These are phyloP conservation scores for Gyrodactylus salaris DNA, from an alignment of 1,140 invertebrate genomes.

Conservation along the genomic window DNA sequence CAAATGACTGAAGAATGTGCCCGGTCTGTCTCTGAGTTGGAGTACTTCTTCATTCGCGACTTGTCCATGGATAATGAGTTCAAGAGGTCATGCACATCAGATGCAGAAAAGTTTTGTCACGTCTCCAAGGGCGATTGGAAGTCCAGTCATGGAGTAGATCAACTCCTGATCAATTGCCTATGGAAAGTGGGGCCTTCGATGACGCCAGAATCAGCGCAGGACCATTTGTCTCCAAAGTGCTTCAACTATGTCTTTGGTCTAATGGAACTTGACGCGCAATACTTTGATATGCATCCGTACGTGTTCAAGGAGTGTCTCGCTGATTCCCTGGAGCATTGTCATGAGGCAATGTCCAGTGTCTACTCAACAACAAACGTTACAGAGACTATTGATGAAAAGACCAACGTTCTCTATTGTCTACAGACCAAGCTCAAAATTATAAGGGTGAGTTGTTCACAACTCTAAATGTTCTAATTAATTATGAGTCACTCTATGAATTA, in stretches of 20 bases:
- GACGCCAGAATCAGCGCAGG: background rate
- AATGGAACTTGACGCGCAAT: background rate
- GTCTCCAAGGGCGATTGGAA: background rate
- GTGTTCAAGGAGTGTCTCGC: background rate
- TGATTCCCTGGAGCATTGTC: background rate
- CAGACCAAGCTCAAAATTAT: background rate
- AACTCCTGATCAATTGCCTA: background rate
- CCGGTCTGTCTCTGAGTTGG: slow-evolving; percentile 42
- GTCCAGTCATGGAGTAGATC: background rate
- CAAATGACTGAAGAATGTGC: slow-evolving; percentile 58
- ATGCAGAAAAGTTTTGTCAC: background rate
- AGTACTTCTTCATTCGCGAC: background rate
- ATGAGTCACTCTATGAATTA: too few relatives aligned
- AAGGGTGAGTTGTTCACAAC: too few relatives aligned
- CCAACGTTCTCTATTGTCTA: background rate
- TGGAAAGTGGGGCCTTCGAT: background rate
- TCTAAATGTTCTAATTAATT: too few relatives aligned
- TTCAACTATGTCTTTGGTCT: background rate
- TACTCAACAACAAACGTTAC: background rate
- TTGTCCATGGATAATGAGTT: background rate
- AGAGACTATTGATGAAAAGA: background rate
- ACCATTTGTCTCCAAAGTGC: background rate
- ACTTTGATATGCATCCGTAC: background rate
- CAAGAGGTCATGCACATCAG: background rate
- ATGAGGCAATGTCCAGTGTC: background rate